Percentiles rank a stretch among this genome's conserved stretches.
Evolutionary conservation across 2,888 invertebrate genomes (phyloP).

Genomic region (Plusia festucae): DNA sequence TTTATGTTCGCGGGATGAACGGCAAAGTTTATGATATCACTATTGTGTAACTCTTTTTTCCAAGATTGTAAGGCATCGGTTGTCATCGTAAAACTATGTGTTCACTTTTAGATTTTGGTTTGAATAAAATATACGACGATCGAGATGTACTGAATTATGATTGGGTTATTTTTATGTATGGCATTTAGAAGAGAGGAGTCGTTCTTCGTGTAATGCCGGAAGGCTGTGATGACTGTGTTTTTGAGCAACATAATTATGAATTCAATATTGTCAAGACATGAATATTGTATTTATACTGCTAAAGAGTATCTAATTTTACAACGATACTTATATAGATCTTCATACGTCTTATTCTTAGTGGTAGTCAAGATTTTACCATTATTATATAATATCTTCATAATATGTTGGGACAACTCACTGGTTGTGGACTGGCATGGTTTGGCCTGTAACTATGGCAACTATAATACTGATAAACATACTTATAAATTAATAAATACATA

Average conservation of each 20-base stretch:
- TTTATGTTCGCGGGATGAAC: slow-evolving; percentile 59
- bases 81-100: slow-evolving; percentile 48
- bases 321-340: neutral
- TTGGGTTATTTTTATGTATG: slow-evolving; percentile 47
- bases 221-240: neutral
- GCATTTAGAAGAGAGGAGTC: slow-evolving; percentile 10
- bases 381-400: too few relatives aligned
- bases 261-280: too few relatives aligned
- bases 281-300: too few relatives aligned
- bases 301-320: too few relatives aligned
- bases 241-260: neutral
- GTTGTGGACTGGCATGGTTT: too few relatives aligned
- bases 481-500: too few relatives aligned
- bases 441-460: too few relatives aligned
- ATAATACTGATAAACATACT: too few relatives aligned
- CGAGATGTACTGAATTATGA: slow-evolving; percentile 42
- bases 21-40: slow-evolving; percentile 57
- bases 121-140: slow-evolving; percentile 50
- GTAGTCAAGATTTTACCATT: too few relatives aligned
- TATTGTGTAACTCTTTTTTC: slow-evolving; percentile 62
- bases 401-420: too few relatives aligned
- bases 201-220: slow-evolving; percentile 21
- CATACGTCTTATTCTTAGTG: too few relatives aligned
- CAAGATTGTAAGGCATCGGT: slow-evolving; percentile 53
- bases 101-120: slow-evolving; percentile 40